Base-by-base conservation (phyloP, 2,797 vertebrate genomes). In the Liparis tanakae region DNA sequence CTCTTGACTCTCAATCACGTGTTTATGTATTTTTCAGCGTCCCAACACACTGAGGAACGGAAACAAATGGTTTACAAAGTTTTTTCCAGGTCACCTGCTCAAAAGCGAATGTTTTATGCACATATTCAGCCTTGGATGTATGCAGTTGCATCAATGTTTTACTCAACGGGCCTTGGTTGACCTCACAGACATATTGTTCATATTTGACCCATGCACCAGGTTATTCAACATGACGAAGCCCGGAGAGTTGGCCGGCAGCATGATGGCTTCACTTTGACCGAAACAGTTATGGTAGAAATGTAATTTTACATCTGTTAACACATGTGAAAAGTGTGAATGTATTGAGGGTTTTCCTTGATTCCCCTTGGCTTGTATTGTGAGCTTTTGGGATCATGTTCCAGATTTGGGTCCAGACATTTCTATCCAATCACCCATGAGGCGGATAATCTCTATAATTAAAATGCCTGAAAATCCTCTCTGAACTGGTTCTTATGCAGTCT, bases 401-500 rank as follows among this genome's bases (percentile, higher is more conserved):
- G 57, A 67, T 73, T 70, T 54, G 7, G 37, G 43, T 51, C 9
- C n/a, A 66, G 70, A 71, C n/a, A 34, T 57, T 70, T 53, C 39
- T 76, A 13, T 74, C 22, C 48, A 57, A 72, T 76, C 61, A 17
- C 18, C 67, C 36, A 72, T 43, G 14, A 59, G 39, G 39, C 57
- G 18, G 20, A 43, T 79, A 67, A 68, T 80, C 54, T 67, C n/a
- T 10, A 33, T 53, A 70, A 78, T 72, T 70, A 44, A 60, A 84
- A 79, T 60, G 43, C 61, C 46, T 70, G 15, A 57, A 81, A 78
- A 82, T 70, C 54, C 55, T 68, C 53, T 63, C 3, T 50, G 33
- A 65, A 65, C 20, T 39, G 43, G 15, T 37, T 78, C 14, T 63
- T 43, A n/a, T 50, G 50, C 4, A 0, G 43, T 46, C 20, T 44